Evolutionary conservation across 1,140 invertebrate species (phyloP).

Genomic region (Callitettix versicolor): DNA sequence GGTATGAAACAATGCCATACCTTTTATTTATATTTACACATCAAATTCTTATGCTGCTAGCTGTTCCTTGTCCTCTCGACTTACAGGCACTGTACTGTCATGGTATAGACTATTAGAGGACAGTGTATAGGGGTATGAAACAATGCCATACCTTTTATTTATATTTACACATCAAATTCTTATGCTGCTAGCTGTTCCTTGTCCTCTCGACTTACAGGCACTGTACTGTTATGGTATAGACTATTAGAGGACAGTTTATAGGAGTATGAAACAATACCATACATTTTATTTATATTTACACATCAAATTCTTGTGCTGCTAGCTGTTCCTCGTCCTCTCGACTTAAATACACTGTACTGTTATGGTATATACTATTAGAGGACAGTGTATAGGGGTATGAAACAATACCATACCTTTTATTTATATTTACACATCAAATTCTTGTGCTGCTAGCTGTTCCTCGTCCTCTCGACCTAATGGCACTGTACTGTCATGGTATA

Average conservation of each 20-base stretch:
- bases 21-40: background rate
- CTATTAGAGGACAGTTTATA: slow-evolving; percentile 95
- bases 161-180: slow-evolving; percentile 3
- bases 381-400: no score
- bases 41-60: slow-evolving; percentile 10
- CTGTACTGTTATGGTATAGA: slow-evolving; percentile 83
- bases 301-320: slow-evolving; percentile 9
- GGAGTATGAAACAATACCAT: no score
- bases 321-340: slow-evolving; percentile 63
- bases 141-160: slow-evolving; percentile 9
- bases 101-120: slow-evolving; percentile 95
- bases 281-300: background rate
- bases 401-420: no score
- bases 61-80: slow-evolving; percentile 65
- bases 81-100: slow-evolving; percentile 71
- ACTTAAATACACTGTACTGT: slow-evolving; percentile 67
- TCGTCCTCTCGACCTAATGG: slow-evolving; percentile 69
- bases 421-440: slow-evolving; percentile 2
- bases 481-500: slow-evolving; percentile 86
- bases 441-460: slow-evolving; percentile 34
- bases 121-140: no score
- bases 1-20: no score
- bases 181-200: slow-evolving; percentile 42
- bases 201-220: slow-evolving; percentile 65
- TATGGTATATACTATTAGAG: slow-evolving; percentile 91